Conservation (phyloP, 1,140 invertebrate genomes). For the Danaus melanippus region DNA sequence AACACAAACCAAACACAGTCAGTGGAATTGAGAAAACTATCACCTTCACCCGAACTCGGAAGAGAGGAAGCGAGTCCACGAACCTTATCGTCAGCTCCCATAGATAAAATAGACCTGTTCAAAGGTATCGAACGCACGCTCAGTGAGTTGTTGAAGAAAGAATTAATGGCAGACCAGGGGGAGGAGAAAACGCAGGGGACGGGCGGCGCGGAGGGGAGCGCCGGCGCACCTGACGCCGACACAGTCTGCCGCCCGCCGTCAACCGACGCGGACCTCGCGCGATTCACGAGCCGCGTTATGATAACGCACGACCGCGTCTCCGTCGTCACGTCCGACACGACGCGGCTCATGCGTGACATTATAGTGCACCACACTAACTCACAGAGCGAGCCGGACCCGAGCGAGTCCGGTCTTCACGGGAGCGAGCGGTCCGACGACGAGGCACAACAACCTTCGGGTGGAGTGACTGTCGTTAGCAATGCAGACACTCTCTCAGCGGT, state of each 20-base stretch:
- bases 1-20: slow-evolving; percentile 28
- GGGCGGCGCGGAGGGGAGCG: slow-evolving; percentile 66
- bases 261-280: slow-evolving; percentile 74
- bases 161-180: slow-evolving; percentile 61
- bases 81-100: slow-evolving; percentile 20
- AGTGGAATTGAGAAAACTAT: slow-evolving; percentile 30
- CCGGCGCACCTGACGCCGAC: slow-evolving; percentile 66
- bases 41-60: slow-evolving; percentile 42
- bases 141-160: slow-evolving; percentile 71
- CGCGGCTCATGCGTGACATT: slow-evolving; percentile 76
- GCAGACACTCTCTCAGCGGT: slow-evolving; percentile 77
- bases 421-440: slow-evolving; percentile 61
- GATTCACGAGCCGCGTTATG: slow-evolving; percentile 89
- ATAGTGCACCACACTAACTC: slow-evolving; percentile 74
- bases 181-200: slow-evolving; percentile 68
- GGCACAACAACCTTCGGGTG: slow-evolving; percentile 57
- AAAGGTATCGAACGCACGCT: slow-evolving; percentile 72
- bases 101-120: slow-evolving; percentile 67
- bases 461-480: slow-evolving; percentile 77
- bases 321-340: slow-evolving; percentile 81
- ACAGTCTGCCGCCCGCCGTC: slow-evolving; percentile 69
- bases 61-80: slow-evolving; percentile 28
- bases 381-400: slow-evolving; percentile 54
- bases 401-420: slow-evolving; percentile 20
- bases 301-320: slow-evolving; percentile 85